Percentiles rank a stretch among this genome's conserved stretches.
phyloP scores from a whole-genome alignment of 2,797 vertebrate genomes.

The Artibeus jamaicensis region DNA sequence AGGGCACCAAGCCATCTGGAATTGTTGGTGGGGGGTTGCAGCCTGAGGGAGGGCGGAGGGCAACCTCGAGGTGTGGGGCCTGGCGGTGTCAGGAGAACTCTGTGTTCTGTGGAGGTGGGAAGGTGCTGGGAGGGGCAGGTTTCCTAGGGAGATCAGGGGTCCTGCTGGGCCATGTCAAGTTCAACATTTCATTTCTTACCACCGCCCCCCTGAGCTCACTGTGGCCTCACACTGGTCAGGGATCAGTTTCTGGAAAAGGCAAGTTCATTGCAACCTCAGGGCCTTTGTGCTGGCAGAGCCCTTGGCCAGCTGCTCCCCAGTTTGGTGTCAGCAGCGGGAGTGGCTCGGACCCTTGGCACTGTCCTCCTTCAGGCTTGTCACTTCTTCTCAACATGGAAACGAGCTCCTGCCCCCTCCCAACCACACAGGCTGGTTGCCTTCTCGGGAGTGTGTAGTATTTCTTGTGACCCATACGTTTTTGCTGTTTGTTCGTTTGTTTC shows the following conservation, averaged over 20 bases:
- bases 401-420: not conserved
- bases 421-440: not conserved
- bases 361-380: not conserved
- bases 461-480: no score
- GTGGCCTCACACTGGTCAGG: not conserved
- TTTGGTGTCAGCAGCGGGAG: accelerated
- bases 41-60: no score
- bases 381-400: not conserved
- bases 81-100: no score
- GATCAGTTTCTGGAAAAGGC: not conserved
- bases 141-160: no score
- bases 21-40: accelerated
- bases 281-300: not conserved
- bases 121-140: no score
- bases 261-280: not conserved
- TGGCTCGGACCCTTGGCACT: no score
- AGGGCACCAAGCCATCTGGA: no score
- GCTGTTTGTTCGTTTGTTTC: not conserved
- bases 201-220: not conserved
- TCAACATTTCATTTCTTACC: no score
- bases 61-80: no score
- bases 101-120: no score
- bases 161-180: no score
- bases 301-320: accelerated
- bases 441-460: not conserved